phyloP scores from a whole-genome alignment of 1,140 invertebrate species.

The Caerostris extrusa region DNA sequence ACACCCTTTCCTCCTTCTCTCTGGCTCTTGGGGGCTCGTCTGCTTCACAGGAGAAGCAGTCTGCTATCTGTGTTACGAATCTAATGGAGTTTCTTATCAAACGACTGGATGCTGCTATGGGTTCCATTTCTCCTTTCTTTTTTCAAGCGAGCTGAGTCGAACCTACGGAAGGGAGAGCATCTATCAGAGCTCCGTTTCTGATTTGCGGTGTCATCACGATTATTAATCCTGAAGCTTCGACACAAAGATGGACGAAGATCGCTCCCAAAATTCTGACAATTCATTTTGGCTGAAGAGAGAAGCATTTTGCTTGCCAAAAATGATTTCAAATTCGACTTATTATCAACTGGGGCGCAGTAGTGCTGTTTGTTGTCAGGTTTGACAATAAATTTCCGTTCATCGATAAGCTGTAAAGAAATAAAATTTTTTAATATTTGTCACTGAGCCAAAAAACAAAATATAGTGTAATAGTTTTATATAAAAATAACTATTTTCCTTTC shows the following conservation, averaged over 20 bases:
- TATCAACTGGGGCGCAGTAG: too few species aligned
- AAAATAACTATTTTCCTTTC: too few species aligned
- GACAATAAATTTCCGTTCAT: too few species aligned
- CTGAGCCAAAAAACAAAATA: too few species aligned
- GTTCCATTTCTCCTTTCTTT: not conserved
- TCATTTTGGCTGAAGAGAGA: not conserved
- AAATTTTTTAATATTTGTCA: too few species aligned
- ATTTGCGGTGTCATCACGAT: constrained; percentile 28
- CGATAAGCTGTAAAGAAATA: too few species aligned
- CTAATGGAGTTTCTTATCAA: constrained; percentile 33
- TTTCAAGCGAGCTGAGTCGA: not conserved
- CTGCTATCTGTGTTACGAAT: not conserved
- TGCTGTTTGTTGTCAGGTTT: too few species aligned
- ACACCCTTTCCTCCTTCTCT: not conserved
- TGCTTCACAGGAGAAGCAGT: not conserved
- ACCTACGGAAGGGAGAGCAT: constrained; percentile 9
- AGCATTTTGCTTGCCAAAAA: not conserved
- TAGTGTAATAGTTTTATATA: too few species aligned
- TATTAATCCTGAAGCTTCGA: constrained; percentile 30
- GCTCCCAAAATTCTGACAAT: not conserved
- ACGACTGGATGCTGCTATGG: not conserved
- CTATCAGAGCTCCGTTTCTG: not conserved
- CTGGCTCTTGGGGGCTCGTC: not conserved
- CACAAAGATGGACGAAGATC: not conserved
- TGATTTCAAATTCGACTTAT: not conserved